Conservation (phyloP, 2,888 invertebrate species). For the Eupithecia pulchellata region DNA sequence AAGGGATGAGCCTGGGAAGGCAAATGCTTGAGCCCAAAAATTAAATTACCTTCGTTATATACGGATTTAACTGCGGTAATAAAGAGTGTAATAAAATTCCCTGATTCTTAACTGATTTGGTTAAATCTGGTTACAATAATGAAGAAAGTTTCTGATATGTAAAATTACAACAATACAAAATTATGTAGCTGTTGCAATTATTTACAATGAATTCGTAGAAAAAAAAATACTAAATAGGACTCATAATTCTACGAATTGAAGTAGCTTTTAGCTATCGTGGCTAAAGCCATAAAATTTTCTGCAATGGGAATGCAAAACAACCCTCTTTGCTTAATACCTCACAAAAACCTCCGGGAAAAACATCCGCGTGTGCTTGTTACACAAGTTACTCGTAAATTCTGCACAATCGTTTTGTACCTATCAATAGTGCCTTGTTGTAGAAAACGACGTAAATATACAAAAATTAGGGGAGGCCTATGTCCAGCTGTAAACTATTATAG, state of each 20-base stretch:
- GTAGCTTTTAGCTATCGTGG: conserved; percentile 47
- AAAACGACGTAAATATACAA: too few species aligned
- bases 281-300: conserved; percentile 57
- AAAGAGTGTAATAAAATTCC: conserved; percentile 32
- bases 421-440: too few species aligned
- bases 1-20: conserved; percentile 38
- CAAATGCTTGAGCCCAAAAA: conserved; percentile 36
- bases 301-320: conserved; percentile 68
- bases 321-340: conserved; percentile 62
- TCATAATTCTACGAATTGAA: neutral
- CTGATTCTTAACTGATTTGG: conserved; percentile 24
- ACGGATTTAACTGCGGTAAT: conserved; percentile 34
- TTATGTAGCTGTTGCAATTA: neutral
- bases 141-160: neutral
- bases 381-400: neutral
- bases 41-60: conserved; percentile 42
- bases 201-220: neutral
- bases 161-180: neutral
- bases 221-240: neutral
- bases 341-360: conserved; percentile 71
- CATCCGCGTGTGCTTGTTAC: conserved; percentile 29
- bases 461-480: too few species aligned
- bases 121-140: conserved; percentile 7
- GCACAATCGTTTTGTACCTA: neutral
- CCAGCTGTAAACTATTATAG: too few species aligned